Percentiles rank a stretch among this genome's conserved stretches.
Evolutionary conservation across 2,888 invertebrate genomes (phyloP).

Genomic region (Melanotus villosus): DNA sequence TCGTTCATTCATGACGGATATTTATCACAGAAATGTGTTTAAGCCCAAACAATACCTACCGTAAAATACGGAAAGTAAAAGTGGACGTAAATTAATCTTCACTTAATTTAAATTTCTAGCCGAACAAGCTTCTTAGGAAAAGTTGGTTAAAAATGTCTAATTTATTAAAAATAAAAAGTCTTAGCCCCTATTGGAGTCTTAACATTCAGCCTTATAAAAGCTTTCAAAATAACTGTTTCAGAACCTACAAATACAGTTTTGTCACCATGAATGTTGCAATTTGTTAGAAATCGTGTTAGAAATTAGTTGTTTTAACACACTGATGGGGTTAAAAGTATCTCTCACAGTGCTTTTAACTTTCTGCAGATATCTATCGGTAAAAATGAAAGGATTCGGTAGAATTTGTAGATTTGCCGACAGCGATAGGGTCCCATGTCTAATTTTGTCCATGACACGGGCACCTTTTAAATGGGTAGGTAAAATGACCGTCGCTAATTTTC

Average conservation of each 20-base stretch:
- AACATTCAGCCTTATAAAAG: too few species aligned
- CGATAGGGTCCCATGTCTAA: constrained; percentile 56
- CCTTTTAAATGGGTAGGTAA: constrained; percentile 55
- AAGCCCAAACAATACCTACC: constrained; percentile 17
- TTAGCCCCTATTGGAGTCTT: too few species aligned
- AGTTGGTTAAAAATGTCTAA: too few species aligned
- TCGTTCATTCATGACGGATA: constrained; percentile 50
- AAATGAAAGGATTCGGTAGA: constrained; percentile 44
- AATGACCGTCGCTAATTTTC: constrained; percentile 59
- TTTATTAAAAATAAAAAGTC: too few species aligned
- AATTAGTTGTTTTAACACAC: background rate
- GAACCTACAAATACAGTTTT: too few species aligned
- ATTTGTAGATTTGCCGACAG: constrained; percentile 58
- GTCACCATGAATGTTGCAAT: too few species aligned
- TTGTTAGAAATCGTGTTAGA: background rate
- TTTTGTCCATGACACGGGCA: constrained; percentile 56
- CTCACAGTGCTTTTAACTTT: constrained; percentile 22
- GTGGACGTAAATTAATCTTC: constrained; percentile 21
- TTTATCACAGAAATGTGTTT: constrained; percentile 52
- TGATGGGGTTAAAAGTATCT: background rate
- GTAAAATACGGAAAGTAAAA: constrained; percentile 19
- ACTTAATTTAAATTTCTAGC: too few species aligned
- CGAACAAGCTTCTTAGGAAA: too few species aligned
- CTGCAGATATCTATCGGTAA: constrained; percentile 38
- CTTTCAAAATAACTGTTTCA: too few species aligned